phyloP scores from a whole-genome alignment of 2,888 invertebrate genomes.

The Acanthoscelides obtectus region DNA sequence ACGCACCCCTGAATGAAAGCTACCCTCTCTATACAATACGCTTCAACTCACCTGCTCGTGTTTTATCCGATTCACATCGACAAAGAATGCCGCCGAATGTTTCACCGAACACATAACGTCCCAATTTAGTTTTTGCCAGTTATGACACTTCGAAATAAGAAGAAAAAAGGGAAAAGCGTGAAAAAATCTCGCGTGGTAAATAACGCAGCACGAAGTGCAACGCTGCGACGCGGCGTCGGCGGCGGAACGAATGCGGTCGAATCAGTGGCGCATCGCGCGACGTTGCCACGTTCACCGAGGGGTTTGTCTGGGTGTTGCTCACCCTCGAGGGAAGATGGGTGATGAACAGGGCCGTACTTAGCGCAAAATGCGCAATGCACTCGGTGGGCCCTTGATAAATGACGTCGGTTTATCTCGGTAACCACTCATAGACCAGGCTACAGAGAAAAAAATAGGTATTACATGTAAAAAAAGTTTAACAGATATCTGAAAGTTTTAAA shows the following conservation, averaged over 20 bases:
- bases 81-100: neutral
- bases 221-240: conserved; percentile 5
- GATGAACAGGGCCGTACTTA: neutral
- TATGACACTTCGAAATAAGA: neutral
- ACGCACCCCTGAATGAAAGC: neutral
- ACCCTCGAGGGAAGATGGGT: neutral
- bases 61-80: neutral
- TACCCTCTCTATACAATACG: neutral
- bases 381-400: no score
- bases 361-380: no score
- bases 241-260: conserved; percentile 18
- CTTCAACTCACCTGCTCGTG: neutral
- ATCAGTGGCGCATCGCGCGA: conserved; percentile 21
- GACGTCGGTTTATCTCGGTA: no score
- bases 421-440: no score
- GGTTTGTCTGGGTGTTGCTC: neutral
- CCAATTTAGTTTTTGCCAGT: neutral
- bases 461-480: no score
- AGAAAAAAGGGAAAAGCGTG: neutral
- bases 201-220: conserved; percentile 6
- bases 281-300: conserved; percentile 13
- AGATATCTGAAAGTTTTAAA: no score
- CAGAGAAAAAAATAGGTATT: no score
- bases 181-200: neutral
- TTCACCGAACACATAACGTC: neutral